Evolutionary conservation across 2,888 invertebrate species (phyloP).

Genomic region (Tiliacea citrago): DNA sequence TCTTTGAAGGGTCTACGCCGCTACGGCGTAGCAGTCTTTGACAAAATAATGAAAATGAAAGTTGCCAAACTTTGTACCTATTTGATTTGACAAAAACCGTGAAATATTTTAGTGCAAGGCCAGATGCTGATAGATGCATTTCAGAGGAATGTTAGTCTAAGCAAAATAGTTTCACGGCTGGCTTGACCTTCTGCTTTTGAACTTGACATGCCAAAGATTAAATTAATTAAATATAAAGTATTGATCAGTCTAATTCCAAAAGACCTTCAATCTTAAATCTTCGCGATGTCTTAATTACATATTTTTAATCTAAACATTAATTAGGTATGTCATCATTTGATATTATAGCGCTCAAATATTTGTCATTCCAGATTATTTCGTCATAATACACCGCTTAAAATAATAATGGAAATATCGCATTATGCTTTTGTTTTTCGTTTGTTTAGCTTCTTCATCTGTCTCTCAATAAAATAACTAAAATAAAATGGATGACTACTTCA

Average conservation of each 20-base stretch:
- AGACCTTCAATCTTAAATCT: slow-evolving; percentile 49
- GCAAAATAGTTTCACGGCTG: slow-evolving; percentile 12
- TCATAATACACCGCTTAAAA: slow-evolving; percentile 13
- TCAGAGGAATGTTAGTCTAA: not conserved
- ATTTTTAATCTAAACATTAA: slow-evolving; percentile 50
- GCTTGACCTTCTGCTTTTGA: slow-evolving; percentile 23
- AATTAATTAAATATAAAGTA: slow-evolving; percentile 18
- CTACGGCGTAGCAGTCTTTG: slow-evolving; percentile 5
- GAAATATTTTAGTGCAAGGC: not conserved
- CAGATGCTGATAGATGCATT: not conserved
- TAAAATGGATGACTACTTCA: too few species aligned
- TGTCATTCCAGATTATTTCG: slow-evolving; percentile 21
- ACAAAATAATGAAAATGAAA: not conserved
- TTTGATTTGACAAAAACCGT: not conserved
- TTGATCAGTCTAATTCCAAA: slow-evolving; percentile 32
- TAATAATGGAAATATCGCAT: slow-evolving; percentile 22
- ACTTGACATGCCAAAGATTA: slow-evolving; percentile 51
- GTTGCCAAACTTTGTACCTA: not conserved
- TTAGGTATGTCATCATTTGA: slow-evolving; percentile 45
- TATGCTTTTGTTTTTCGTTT: slow-evolving; percentile 2
- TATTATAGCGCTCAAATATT: slow-evolving; percentile 46
- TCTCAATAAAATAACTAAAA: too few species aligned
- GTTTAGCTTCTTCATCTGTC: not conserved
- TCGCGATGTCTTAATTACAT: slow-evolving; percentile 43
- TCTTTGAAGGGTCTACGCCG: not conserved